Evolutionary conservation across 2,797 vertebrate genomes (phyloP).

Genomic region (Gymnothorax javanicus): DNA sequence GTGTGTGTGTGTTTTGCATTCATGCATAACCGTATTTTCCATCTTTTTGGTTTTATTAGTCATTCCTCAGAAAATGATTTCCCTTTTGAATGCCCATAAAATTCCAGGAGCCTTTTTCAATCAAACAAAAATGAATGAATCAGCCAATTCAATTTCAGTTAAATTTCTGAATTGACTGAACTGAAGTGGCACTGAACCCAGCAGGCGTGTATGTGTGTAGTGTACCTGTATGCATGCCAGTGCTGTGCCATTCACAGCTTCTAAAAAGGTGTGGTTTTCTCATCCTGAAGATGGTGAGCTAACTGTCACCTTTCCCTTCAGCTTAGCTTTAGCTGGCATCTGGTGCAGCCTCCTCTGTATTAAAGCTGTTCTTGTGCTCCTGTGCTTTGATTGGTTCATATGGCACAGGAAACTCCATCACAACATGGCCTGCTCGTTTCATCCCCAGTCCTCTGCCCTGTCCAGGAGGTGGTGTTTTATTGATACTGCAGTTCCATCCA

Average conservation of each 20-base stretch:
- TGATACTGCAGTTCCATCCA: conserved; percentile 16
- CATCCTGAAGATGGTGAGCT: too few relatives aligned
- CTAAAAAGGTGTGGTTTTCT: too few relatives aligned
- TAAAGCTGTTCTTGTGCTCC: background rate
- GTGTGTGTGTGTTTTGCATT: too few relatives aligned
- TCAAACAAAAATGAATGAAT: too few relatives aligned
- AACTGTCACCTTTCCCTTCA: background rate
- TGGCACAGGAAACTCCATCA: background rate
- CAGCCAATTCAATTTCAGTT: too few relatives aligned
- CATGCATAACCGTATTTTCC: background rate
- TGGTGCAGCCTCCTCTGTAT: background rate
- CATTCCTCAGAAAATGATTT: too few relatives aligned
- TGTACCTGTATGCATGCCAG: background rate
- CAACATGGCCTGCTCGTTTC: background rate
- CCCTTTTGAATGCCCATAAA: too few relatives aligned
- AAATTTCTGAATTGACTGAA: too few relatives aligned
- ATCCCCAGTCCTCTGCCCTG: background rate
- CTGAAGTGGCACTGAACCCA: too few relatives aligned
- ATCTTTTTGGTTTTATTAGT: too few relatives aligned
- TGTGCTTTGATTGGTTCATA: background rate
- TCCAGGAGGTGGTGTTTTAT: conserved; percentile 25
- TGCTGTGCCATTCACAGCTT: too few relatives aligned
- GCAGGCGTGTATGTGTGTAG: background rate
- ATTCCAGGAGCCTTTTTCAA: too few relatives aligned
- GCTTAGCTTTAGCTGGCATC: background rate